Evolutionary conservation across 2,888 invertebrate species (phyloP), one percentile per base, ranked within the genome.

Genomic region (Alsophila aescularia): DNA sequence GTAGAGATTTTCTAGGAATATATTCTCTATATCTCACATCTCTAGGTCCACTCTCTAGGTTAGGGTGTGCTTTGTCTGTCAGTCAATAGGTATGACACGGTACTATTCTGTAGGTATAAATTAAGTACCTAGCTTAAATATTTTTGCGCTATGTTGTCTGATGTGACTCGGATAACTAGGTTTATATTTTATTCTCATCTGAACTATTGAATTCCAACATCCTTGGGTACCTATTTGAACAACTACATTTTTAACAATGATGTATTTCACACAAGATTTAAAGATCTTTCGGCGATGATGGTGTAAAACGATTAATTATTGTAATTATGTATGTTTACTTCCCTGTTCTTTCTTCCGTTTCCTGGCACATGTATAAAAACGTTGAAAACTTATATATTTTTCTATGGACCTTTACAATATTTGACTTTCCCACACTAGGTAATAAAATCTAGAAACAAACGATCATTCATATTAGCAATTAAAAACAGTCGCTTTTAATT

Each of bases 401-500:
- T 35, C 45, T 45, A 29, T 39, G 21, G 41, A 32, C 39, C 10
- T 5, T 36, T 37, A 24, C 12, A 13, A 12, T 10, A 18, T 10
- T 32, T 27, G 36, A 44, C 49, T 51, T 56, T 56, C 55, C 55
- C 55, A 56, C 55, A 45, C 41, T 51, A 2, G n/a, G 55, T 15
- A 56, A 56, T 56, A 51, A 55, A 53, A 56, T 51, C 36, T 56
- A 24, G 14, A 14, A 32, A 44, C 27, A 49, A 44, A 1, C 31
- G 29, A 40, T 48, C 15, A 49, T 44, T 32, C 31, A 24, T 42
- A 32, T 43, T 40, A 16, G 9, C 29, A 15, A 15, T 41, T 9
- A 10, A 14, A 44, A 24, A 29, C 10, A 9, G 2, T 3, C 2
- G 29, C 29, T 4, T 9, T 29, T n/a, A n/a, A 10, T 29, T 29